Conservation (phyloP, 1,140 invertebrate genomes). For the Coenobita brevimanus region DNA sequence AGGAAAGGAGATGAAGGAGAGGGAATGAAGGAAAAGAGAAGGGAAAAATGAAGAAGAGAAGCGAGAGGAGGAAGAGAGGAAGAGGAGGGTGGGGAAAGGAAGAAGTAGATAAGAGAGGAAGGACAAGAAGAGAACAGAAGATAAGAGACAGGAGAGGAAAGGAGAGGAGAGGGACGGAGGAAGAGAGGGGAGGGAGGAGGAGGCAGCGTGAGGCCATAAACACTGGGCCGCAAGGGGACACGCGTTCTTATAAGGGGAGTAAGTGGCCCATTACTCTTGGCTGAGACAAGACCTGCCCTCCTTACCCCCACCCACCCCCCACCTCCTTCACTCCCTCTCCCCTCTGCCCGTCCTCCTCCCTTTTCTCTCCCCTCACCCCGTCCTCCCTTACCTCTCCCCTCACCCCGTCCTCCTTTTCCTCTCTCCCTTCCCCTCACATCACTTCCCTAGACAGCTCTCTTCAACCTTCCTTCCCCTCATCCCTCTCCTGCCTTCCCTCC, state of each 20-base stretch:
- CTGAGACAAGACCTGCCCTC: not conserved
- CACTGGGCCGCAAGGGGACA: not conserved
- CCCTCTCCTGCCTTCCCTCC: not conserved
- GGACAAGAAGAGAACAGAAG: no score
- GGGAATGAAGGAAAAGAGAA: no score
- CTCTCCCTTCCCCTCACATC: not conserved
- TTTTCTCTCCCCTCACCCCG: not conserved
- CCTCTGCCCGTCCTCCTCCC: not conserved
- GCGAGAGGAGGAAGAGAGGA: no score
- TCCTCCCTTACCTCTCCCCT: not conserved
- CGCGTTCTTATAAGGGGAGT: slow-evolving; percentile 16
- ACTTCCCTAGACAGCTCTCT: no score
- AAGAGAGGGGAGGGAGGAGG: not conserved
- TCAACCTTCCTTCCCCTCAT: not conserved
- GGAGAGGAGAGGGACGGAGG: no score
- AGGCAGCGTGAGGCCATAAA: slow-evolving; percentile 17
- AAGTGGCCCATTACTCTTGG: slow-evolving; percentile 25
- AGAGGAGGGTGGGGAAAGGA: no score
- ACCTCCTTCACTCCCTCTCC: not conserved
- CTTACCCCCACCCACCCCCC: not conserved
- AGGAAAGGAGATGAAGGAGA: no score
- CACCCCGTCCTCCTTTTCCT: not conserved
- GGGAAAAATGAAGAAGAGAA: no score
- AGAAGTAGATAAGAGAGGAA: no score
- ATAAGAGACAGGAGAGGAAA: no score